Evolutionary conservation across 2,888 invertebrate genomes (phyloP).

Genomic region (Trachelus tabidus): DNA sequence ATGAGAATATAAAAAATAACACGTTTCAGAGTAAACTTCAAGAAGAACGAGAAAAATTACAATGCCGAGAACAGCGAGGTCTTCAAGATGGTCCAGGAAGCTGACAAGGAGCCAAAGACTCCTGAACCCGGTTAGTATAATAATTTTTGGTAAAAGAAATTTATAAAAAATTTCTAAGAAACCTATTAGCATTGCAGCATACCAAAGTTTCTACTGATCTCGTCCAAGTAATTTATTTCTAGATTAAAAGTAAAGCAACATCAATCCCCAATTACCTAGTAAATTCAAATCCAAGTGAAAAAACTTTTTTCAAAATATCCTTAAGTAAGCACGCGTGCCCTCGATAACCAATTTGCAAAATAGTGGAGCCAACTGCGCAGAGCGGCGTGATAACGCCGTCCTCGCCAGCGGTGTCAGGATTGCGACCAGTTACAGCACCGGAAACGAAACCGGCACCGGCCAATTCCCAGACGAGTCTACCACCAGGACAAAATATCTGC

Average conservation of each 20-base stretch:
- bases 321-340: constrained; percentile 3
- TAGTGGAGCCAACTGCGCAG: constrained; percentile 61
- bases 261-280: not conserved
- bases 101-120: constrained; percentile 82
- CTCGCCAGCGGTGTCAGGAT: constrained; percentile 67
- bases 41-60: constrained; percentile 93
- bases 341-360: constrained; percentile 48
- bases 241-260: not conserved
- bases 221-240: not conserved
- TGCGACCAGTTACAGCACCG: constrained; percentile 83
- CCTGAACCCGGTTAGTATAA: constrained; percentile 75
- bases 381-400: constrained; percentile 67
- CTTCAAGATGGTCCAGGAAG: constrained; percentile 90
- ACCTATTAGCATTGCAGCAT: not conserved
- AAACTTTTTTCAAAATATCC: not conserved
- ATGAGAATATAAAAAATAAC: not conserved
- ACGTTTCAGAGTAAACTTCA: constrained; percentile 86
- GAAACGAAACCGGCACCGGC: constrained; percentile 69
- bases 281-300: not conserved
- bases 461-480: constrained; percentile 74
- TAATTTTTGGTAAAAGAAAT: not conserved
- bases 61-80: constrained; percentile 90
- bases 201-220: not conserved
- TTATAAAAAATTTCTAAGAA: not conserved
- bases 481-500: constrained; percentile 93